Evolutionary conservation across 1,140 invertebrate genomes (phyloP).

Genomic region (Ceratina japonica): DNA sequence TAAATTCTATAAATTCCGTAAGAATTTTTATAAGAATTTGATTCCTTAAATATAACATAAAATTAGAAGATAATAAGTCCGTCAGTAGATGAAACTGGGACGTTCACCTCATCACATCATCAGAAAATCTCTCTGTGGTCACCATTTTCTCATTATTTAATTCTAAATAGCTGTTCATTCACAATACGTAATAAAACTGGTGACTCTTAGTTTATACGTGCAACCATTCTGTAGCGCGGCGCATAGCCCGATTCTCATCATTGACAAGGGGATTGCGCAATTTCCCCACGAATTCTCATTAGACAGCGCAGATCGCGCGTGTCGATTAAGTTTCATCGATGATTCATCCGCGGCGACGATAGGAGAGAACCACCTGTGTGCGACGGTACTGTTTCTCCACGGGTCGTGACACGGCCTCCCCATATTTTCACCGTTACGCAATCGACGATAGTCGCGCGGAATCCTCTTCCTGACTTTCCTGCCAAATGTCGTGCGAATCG

Average conservation of each 20-base stretch:
- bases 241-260: background rate
- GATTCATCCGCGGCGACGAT: slow-evolving; percentile 30
- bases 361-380: slow-evolving; percentile 35
- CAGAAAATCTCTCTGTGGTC: no score
- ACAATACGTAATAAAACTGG: no score
- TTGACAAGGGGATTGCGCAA: slow-evolving; percentile 4
- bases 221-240: background rate
- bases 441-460: slow-evolving; percentile 37
- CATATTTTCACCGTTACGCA: slow-evolving; percentile 61
- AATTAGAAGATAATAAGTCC: no score
- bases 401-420: slow-evolving; percentile 54
- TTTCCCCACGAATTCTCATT: slow-evolving; percentile 10
- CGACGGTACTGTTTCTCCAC: slow-evolving; percentile 12
- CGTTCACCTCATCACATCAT: no score
- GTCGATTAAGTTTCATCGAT: slow-evolving; percentile 10
- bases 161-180: background rate
- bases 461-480: slow-evolving; percentile 56
- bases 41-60: no score
- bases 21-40: no score
- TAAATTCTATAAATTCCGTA: no score
- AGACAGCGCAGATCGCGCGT: slow-evolving; percentile 19
- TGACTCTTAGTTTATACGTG: no score
- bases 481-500: slow-evolving; percentile 63
- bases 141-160: no score
- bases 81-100: no score